Base-by-base conservation (phyloP, 2,797 vertebrate species). In the Rhodeus uyekii region DNA sequence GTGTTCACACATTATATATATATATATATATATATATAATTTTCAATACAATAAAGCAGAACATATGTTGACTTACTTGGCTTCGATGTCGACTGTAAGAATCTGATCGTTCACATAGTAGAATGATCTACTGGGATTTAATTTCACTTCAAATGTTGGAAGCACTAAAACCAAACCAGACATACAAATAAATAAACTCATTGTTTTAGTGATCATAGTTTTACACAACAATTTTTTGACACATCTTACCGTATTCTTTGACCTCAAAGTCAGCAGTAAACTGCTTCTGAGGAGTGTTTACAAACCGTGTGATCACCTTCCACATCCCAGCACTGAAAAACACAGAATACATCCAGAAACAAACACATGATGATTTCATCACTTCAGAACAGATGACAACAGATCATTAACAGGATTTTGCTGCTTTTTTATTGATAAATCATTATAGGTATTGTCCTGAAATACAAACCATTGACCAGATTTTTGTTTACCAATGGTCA, bases 181-280 rank as follows among this genome's bases (percentile, higher is more conserved):
- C 27, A 73, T 0, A 34, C 13, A 65, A 12, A 34, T 22, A 7
- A 13, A 18, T 24, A 68, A 5, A 46, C 27, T 58, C 44, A 27
- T 38, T 58, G 29, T 29, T 16, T 3, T 60, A 16, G 7, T 58
- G 24, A 16, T 64, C 13, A n/a, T 18, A 34, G 18, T 64, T 3
- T 50, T 77, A 14, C 29, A 64, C 8, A 46, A 63, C 19, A 63
- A 29, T 27, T 60, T 60, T 60, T 27, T 60, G 13, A 60, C 27
- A 60, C 13, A 16, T 29, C 58, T 60, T 60, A 97, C 97, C 96
- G 0, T 97, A 98, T 80, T 97, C 95, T 90, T 95, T 97, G 85
- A 98, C 96, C 69, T 98, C 96, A 13, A 97, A 97, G 0, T 95
- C 89, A 8, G 94, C 29, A 1, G 81, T 90, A 89, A 90, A 97